Base-by-base conservation (phyloP, 2,888 invertebrate species). In the Clivina fossor region DNA sequence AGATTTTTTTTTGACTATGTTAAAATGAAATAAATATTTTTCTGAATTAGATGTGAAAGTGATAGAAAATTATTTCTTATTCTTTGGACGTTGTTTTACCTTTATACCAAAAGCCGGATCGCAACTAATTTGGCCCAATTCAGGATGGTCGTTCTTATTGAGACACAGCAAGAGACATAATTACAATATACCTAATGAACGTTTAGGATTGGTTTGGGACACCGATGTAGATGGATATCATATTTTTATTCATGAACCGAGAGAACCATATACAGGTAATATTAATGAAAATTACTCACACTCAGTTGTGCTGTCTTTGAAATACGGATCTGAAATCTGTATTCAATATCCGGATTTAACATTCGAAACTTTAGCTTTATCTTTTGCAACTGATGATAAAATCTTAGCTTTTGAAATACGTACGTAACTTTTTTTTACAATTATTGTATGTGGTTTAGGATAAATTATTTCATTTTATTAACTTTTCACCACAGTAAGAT, bases 61-160 rank as follows among this genome's bases (percentile, higher is more conserved):
- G 26, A 16, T 18, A 19, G 19, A 38, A 19, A 8, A 11, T n/a
- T 55, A 47, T 22, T 55, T 40, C 35, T 80, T 84, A 60, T 66
- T 75, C 7, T 67, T 72, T 56, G 86, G 86, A 0, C 78, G 78
- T 37, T 86, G 86, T 65, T 80, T 78, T 65, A 84, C 84, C 0
- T 63, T 86, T 4, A 70, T 74, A 0, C 84, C 78, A 0, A 75
- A 72, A 60, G 67, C 70, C 32, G 66, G 68, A 60, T 75, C 68
- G 47, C 75, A 67, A 22, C 68, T 71, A 44, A 78, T 78, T 1
- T 76, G 71, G 54, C 76, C 69, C 56, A 61, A 69, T 0, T 68
- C 76, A 0, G 86, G 86, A 0, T 85, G 81, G 67, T 80, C 81
- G 4, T 68, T 86, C 7, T 76, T 78, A 2, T 67, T 86, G 41